These are phyloP conservation scores for Oligia strigilis DNA, from an alignment of 2,888 invertebrate species.

Conservation along the genomic window DNA sequence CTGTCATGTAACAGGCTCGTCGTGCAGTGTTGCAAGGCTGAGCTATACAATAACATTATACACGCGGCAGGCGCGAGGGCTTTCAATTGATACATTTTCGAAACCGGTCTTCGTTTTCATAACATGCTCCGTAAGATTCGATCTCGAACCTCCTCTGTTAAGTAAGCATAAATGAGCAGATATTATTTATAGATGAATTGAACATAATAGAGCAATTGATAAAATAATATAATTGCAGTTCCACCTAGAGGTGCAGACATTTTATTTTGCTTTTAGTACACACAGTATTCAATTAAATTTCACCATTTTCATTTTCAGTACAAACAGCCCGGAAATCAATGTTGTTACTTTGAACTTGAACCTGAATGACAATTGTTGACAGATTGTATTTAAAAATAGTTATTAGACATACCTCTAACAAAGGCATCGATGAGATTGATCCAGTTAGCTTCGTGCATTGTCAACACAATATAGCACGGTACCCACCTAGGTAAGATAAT, in stretches of 20 bases:
- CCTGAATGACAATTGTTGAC: not conserved
- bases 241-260: not conserved
- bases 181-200: conserved; percentile 31
- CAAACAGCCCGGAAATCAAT: not conserved
- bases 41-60: conserved; percentile 87
- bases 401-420: not conserved
- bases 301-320: not conserved
- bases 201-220: conserved; percentile 12
- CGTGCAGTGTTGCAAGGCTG: conserved; percentile 80
- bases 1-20: conserved; percentile 80
- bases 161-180: conserved; percentile 68
- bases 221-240: not conserved
- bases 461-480: not conserved
- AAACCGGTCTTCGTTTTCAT: conserved; percentile 88
- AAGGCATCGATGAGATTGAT: not conserved
- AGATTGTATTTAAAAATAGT: not conserved
- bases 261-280: conserved; percentile 4
- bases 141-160: conserved; percentile 71
- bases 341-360: conserved; percentile 13
- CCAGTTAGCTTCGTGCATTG: conserved; percentile 8
- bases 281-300: not conserved
- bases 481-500: not conserved
- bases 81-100: conserved; percentile 89
- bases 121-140: conserved; percentile 79
- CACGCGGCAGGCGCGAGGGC: conserved; percentile 78